phyloP scores from a whole-genome alignment of 2,113 vertebrate species.

The Dasyurus viverrinus region DNA sequence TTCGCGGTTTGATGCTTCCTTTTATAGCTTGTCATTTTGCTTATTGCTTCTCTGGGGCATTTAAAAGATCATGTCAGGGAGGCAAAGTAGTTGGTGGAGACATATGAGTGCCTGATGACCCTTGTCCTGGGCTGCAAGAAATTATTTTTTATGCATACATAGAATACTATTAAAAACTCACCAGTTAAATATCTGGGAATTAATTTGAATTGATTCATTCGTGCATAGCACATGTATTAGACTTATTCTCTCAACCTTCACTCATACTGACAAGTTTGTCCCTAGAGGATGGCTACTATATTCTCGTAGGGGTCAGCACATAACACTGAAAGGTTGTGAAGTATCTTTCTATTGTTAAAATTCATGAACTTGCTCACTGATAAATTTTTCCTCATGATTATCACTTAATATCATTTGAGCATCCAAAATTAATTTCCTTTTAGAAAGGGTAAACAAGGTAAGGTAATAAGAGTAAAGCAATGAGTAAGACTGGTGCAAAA shows the following conservation, averaged over 20 bases:
- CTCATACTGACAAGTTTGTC: not conserved
- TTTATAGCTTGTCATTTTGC: slow-evolving; percentile 16
- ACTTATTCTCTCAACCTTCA: not conserved
- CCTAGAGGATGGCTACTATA: not conserved
- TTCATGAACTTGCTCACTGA: too few relatives aligned
- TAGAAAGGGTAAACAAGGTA: too few relatives aligned
- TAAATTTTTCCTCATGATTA: too few relatives aligned
- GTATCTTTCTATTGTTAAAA: too few relatives aligned
- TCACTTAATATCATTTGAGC: too few relatives aligned
- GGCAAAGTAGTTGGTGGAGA: not conserved
- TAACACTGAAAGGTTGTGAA: too few relatives aligned
- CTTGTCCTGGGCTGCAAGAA: not conserved
- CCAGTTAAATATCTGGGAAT: not conserved
- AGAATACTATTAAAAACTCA: not conserved
- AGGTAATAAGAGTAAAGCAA: too few relatives aligned
- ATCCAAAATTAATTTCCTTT: too few relatives aligned
- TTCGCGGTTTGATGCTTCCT: not conserved
- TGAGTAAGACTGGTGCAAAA: too few relatives aligned
- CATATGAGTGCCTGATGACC: not conserved
- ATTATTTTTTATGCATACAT: slow-evolving; percentile 5
- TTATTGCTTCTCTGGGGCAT: not conserved
- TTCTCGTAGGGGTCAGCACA: not conserved
- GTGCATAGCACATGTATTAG: not conserved
- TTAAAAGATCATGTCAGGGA: slow-evolving; percentile 36
- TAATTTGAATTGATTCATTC: not conserved